These are phyloP conservation scores for Napeogenes inachia DNA, from an alignment of 2,888 invertebrate genomes.

Conservation along the genomic window DNA sequence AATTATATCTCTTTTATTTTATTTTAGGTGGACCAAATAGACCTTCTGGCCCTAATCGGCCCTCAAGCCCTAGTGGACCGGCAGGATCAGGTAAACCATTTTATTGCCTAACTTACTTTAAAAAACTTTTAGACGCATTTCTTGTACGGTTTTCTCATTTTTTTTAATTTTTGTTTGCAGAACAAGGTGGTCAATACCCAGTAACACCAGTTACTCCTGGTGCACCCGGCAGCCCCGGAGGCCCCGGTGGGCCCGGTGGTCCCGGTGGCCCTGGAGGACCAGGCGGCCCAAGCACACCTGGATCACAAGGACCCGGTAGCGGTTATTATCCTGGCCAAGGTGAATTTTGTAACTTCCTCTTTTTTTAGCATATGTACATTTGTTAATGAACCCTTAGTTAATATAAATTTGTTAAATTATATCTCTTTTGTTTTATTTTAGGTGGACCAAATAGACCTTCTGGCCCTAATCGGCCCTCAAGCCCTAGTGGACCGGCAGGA, in stretches of 20 bases:
- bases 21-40: slow-evolving; percentile 14
- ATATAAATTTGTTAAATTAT: no score
- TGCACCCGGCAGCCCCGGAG: slow-evolving; percentile 40
- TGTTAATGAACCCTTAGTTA: no score
- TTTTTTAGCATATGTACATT: no score
- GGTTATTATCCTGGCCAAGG: slow-evolving; percentile 30
- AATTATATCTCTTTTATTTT: no score
- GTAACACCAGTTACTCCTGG: slow-evolving; percentile 34
- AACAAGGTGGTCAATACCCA: slow-evolving; percentile 62
- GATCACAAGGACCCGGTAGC: slow-evolving; percentile 15
- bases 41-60: slow-evolving; percentile 19
- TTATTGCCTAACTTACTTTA: not conserved
- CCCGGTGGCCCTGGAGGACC: slow-evolving; percentile 41
- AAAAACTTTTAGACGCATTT: no score
- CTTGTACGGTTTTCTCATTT: no score
- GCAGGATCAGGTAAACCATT: not conserved
- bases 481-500: slow-evolving; percentile 9
- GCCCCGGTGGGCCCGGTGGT: slow-evolving; percentile 35
- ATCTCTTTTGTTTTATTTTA: not conserved
- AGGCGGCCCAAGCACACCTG: slow-evolving; percentile 16
- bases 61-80: slow-evolving; percentile 9
- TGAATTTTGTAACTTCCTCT: not conserved
- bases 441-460: slow-evolving; percentile 51
- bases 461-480: not conserved
- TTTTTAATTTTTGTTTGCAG: slow-evolving; percentile 16